A percentile compares a stretch with the other conserved stretches of the same genome.
Evolutionary conservation across 2,797 vertebrate genomes (phyloP).

Genomic region (Sus cebifrons): DNA sequence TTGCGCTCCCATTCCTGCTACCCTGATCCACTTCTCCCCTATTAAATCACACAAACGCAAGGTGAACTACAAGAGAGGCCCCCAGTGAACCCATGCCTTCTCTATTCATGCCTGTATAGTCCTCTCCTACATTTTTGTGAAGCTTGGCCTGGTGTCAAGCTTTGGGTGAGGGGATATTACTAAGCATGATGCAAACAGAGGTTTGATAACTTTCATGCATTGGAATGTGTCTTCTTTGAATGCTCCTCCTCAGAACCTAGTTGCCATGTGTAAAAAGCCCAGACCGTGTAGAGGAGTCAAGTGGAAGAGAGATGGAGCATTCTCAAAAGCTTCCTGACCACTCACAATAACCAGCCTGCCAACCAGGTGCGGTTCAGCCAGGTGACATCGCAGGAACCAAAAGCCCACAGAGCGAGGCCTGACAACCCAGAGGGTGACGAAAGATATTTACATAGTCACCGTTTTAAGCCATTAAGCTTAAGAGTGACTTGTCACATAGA

Average conservation of each 20-base stretch:
- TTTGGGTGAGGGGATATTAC: not conserved
- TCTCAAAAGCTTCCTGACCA: not conserved
- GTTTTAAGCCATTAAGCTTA: not conserved
- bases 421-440: not conserved
- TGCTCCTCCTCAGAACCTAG: not conserved
- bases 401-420: not conserved
- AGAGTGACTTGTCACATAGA: not conserved
- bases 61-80: not conserved
- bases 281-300: not conserved
- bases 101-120: not conserved
- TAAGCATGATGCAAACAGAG: not conserved
- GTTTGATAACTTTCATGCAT: not conserved
- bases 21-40: not conserved
- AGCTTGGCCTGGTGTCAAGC: not conserved
- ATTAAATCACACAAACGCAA: not conserved
- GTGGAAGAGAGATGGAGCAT: not conserved
- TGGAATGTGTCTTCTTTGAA: not conserved
- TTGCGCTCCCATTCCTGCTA: not conserved
- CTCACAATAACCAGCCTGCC: not conserved
- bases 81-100: not conserved
- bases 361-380: not conserved
- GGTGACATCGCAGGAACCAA: not conserved
- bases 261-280: not conserved
- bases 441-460: not conserved
- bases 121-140: not conserved